phyloP scores from a whole-genome alignment of 2,797 vertebrate genomes.

The Loris lydekkerianus region DNA sequence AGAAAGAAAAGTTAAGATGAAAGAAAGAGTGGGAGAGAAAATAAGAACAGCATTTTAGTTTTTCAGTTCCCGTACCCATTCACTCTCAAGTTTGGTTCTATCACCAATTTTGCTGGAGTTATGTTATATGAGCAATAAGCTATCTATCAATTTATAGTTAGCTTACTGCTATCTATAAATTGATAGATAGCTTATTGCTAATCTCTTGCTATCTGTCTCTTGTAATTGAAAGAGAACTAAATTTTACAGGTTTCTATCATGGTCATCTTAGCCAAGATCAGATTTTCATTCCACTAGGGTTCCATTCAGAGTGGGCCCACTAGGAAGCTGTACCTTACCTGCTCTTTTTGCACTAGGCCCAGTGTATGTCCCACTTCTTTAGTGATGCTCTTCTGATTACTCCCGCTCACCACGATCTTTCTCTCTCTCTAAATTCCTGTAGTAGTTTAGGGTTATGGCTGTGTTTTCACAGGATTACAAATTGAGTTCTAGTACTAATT shows the following conservation, averaged over 20 bases:
- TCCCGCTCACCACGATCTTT: fast-evolving
- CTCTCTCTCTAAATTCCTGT: background rate
- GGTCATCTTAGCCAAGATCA: background rate
- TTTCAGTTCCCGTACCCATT: background rate
- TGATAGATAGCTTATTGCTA: too few species aligned
- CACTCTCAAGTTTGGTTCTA: background rate
- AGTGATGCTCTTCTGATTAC: background rate
- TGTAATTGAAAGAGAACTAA: background rate
- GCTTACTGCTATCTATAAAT: background rate
- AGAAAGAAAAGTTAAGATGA: constrained; percentile 14
- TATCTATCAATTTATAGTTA: background rate
- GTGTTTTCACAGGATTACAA: background rate
- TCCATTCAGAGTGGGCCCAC: background rate
- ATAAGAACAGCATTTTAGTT: background rate
- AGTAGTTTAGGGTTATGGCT: background rate
- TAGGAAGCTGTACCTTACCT: background rate
- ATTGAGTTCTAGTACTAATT: constrained; percentile 40
- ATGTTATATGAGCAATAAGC: background rate
- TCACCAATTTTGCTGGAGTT: constrained; percentile 17
- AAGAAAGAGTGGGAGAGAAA: background rate
- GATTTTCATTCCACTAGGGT: background rate
- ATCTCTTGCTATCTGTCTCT: background rate
- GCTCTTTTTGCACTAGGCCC: background rate
- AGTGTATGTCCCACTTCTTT: background rate
- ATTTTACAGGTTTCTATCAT: background rate